These are phyloP conservation scores for Liparis tanakae DNA, from an alignment of 2,797 vertebrate genomes.

Conservation along the genomic window DNA sequence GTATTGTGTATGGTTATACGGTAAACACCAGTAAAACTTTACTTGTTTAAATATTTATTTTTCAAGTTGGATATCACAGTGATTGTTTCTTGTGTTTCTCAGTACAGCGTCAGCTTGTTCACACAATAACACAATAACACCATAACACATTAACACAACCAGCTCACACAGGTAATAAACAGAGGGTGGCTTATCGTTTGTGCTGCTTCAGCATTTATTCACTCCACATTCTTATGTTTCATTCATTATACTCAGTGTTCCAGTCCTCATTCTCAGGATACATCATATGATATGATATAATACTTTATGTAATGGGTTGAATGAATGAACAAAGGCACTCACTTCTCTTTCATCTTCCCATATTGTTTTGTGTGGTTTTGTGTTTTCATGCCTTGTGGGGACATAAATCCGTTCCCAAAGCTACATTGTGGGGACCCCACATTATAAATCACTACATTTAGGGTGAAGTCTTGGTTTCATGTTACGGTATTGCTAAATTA, in stretches of 20 bases:
- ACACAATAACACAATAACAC: neutral
- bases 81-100: neutral
- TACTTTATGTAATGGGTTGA: neutral
- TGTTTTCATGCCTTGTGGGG: neutral
- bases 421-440: neutral
- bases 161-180: neutral
- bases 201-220: neutral
- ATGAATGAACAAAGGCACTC: neutral
- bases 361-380: neutral
- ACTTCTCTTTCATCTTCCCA: neutral
- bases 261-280: neutral
- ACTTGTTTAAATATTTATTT: conserved; percentile 1
- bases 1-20: neutral
- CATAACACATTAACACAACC: neutral
- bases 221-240: neutral
- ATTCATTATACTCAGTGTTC: neutral
- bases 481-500: too few relatives aligned
- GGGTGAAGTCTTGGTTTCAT: too few relatives aligned
- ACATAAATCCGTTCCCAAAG: neutral
- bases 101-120: neutral
- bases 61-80: conserved; percentile 2
- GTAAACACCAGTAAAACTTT: too few relatives aligned
- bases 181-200: neutral
- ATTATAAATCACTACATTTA: neutral
- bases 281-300: neutral